phyloP scores from a whole-genome alignment of 2,797 vertebrate species.

The Xenentodon cancila region DNA sequence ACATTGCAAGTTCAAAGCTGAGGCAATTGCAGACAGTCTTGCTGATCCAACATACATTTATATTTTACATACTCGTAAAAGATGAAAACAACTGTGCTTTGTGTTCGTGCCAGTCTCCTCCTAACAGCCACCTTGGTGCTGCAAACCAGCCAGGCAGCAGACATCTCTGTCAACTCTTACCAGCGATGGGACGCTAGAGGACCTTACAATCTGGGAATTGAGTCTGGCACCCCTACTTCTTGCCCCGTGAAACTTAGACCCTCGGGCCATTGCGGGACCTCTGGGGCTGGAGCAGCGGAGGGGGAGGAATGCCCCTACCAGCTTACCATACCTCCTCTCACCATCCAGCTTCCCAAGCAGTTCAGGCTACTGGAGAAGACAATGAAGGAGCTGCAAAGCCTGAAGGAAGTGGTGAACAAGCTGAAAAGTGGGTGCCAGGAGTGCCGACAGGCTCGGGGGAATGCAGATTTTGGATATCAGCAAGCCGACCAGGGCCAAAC shows the following conservation, averaged over 20 bases:
- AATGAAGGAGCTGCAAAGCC: constrained; percentile 89
- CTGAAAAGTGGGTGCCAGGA: constrained; percentile 90
- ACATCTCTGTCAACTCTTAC: constrained; percentile 55
- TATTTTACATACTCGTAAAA: constrained; percentile 45
- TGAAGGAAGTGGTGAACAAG: constrained; percentile 90
- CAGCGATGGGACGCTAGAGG: constrained; percentile 72
- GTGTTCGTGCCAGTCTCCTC: constrained; percentile 76
- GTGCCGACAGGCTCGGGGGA: constrained; percentile 78
- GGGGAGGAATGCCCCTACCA: constrained; percentile 90
- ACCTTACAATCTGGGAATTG: constrained; percentile 60
- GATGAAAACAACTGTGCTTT: constrained; percentile 84
- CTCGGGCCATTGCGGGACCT: constrained; percentile 82
- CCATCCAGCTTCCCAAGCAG: constrained; percentile 91
- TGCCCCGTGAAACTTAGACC: constrained; percentile 88
- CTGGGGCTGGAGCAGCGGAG: constrained; percentile 67
- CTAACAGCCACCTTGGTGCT: constrained; percentile 69
- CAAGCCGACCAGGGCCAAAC: constrained; percentile 85
- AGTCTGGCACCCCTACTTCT: constrained; percentile 66
- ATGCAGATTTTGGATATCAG: constrained; percentile 63
- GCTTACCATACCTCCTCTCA: constrained; percentile 90
- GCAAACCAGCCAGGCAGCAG: constrained; percentile 49
- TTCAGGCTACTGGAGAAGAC: constrained; percentile 90
- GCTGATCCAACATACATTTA: constrained; percentile 34
- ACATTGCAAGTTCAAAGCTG: constrained; percentile 30
- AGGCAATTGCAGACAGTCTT: constrained; percentile 24